Evolutionary conservation across 2,113 vertebrate genomes (phyloP).

Genomic region (Phodopus roborovskii): DNA sequence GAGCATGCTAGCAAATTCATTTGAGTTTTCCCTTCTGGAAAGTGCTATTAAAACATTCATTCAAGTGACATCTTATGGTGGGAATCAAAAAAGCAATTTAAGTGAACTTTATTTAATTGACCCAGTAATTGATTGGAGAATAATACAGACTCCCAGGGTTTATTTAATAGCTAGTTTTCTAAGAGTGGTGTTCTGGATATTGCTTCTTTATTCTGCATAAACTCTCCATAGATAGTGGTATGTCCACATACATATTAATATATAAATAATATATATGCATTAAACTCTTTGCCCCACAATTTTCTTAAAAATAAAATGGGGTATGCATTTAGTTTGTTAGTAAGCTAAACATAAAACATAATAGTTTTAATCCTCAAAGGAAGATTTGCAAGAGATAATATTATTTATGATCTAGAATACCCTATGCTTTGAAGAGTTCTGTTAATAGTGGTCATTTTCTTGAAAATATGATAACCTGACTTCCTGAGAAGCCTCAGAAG

Average conservation of each 20-base stretch:
- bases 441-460: background rate
- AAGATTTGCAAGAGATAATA: background rate
- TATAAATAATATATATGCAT: background rate
- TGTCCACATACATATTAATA: conserved; percentile 8
- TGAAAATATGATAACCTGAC: too few relatives aligned
- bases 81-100: background rate
- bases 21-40: background rate
- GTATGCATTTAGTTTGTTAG: background rate
- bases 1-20: background rate
- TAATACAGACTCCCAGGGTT: background rate
- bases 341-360: background rate
- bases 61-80: background rate
- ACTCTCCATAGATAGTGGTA: background rate
- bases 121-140: background rate
- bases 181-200: background rate
- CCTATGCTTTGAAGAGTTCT: conserved; percentile 12
- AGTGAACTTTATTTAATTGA: conserved; percentile 15
- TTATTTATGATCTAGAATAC: background rate
- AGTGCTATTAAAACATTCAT: background rate
- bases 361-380: background rate
- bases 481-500: too few relatives aligned
- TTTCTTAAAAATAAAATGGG: background rate
- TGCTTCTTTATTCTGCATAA: background rate
- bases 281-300: background rate
- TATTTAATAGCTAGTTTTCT: conserved; percentile 3